Percentiles rank a stretch among this genome's conserved stretches.
Conservation (phyloP, 1,140 invertebrate genomes). For the Andrena cerasifolii region DNA sequence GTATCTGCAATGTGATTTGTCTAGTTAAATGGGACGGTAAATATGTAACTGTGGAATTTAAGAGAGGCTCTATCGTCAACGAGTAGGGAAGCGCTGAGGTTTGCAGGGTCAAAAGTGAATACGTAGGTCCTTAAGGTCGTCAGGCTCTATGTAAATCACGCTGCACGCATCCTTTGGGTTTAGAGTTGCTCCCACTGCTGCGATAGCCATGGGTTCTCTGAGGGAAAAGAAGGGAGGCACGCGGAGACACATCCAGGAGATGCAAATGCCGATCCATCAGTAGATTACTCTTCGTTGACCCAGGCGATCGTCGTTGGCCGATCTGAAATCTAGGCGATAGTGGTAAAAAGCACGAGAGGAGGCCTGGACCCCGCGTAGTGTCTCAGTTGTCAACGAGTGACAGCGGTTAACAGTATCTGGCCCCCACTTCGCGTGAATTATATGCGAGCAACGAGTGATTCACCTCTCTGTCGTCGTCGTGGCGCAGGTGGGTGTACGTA, state of each 20-base stretch:
- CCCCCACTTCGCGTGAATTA: slow-evolving; percentile 61
- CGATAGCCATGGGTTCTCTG: slow-evolving; percentile 6
- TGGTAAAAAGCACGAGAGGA: slow-evolving; percentile 32
- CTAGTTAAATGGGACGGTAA: too few species aligned
- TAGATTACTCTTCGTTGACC: slow-evolving; percentile 53
- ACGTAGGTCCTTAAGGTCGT: too few species aligned
- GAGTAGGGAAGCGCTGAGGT: too few species aligned
- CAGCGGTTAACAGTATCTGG: slow-evolving; percentile 67
- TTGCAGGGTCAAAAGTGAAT: too few species aligned
- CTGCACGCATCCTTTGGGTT: too few species aligned
- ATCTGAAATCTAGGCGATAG: slow-evolving; percentile 53
- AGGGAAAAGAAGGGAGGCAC: not conserved
- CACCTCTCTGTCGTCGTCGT: slow-evolving; percentile 41
- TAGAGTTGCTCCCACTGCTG: not conserved
- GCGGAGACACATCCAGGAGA: not conserved
- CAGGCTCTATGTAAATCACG: too few species aligned
- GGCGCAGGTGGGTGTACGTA: slow-evolving; percentile 61
- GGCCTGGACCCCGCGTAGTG: not conserved
- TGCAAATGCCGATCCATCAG: slow-evolving; percentile 43
- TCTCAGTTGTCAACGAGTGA: slow-evolving; percentile 55
- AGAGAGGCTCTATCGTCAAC: too few species aligned
- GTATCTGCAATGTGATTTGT: too few species aligned
- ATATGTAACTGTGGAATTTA: too few species aligned
- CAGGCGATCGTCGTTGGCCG: slow-evolving; percentile 1
- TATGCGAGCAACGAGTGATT: slow-evolving; percentile 53